Evolutionary conservation across 2,113 vertebrate genomes (phyloP), one percentile per base, ranked within the genome.

Genomic region (Acrocephalus arundinaceus): DNA sequence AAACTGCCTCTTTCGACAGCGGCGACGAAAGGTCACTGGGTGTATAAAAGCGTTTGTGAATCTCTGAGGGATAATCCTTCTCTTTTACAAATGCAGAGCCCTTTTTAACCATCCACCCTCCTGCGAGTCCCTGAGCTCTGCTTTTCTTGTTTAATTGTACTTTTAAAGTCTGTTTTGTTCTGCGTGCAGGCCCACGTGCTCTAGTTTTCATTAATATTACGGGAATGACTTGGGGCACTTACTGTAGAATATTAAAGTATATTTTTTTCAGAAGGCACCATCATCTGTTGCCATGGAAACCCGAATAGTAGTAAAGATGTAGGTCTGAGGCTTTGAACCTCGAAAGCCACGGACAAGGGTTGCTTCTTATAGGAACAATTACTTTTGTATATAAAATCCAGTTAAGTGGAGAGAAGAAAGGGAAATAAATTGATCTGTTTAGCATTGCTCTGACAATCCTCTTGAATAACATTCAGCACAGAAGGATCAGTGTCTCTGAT

Each of bases 251-350:
- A 91, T 92, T 45, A 91, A 57, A 85, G 85, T 92, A 49, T 90
- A 21, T 95, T 89, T 93, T 91, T 94, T 96, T 94, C 62, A 95
- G 93, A 90, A 67, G 61, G 93, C 94, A 94, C 94, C 87, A 79
- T 72, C 85, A 87, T 87, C 75, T 92, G 97, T 98, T 98, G 90
- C 97, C 96, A 97, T 97, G 97, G 97, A 96, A 98, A 98, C 98
- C 68, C 6, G n/a, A 91, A 91, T 63, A 82, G 82, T 89, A 93
- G 94, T 93, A 68, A 77, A 91, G 83, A 92, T 94, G 92, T 91
- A 90, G 95, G 95, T 94, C 92, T 93, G 90, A 74, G 79, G 76
- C 70, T 97, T 96, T 97, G 87, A 97, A 95, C 96, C 95, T 91
- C 22, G 9, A 92, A 95, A 83, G 75, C 49, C 80, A 63, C 0